phyloP scores from a whole-genome alignment of 1,140 invertebrate species.

The Zelostemma sp. region DNA sequence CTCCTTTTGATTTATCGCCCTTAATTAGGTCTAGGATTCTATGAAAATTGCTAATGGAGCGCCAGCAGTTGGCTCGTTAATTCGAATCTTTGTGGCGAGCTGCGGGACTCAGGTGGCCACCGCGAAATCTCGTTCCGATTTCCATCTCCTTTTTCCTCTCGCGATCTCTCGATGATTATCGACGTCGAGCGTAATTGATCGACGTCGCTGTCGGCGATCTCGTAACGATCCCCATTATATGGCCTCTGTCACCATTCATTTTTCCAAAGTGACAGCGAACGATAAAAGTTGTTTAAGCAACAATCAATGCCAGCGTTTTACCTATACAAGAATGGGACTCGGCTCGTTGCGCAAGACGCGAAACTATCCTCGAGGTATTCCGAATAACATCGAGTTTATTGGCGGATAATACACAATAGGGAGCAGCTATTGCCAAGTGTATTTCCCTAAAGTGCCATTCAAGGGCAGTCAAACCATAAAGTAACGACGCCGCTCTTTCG shows the following conservation, averaged over 20 bases:
- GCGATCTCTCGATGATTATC: background rate
- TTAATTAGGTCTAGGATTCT: constrained; percentile 57
- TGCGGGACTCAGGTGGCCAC: constrained; percentile 23
- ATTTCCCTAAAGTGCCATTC: constrained; percentile 70
- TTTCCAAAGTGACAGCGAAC: background rate
- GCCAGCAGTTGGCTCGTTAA: constrained; percentile 34
- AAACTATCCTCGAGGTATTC: constrained; percentile 29
- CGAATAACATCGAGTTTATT: constrained; percentile 49
- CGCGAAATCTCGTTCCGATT: constrained; percentile 16
- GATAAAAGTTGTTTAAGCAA: background rate
- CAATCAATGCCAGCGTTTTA: constrained; percentile 5
- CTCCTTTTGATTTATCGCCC: constrained; percentile 57
- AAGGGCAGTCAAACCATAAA: constrained; percentile 69
- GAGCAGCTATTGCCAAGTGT: constrained; percentile 40
- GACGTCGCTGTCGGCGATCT: background rate
- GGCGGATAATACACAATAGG: constrained; percentile 62
- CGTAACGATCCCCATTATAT: background rate
- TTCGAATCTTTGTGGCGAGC: constrained; percentile 4
- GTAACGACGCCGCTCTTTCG: constrained; percentile 44
- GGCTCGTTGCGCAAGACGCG: constrained; percentile 13
- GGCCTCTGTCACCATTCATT: background rate
- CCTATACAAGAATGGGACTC: constrained; percentile 5
- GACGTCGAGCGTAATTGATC: constrained; percentile 23
- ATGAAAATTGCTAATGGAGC: constrained; percentile 52
- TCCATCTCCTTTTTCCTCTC: background rate